Base-by-base conservation (phyloP, 2,888 invertebrate genomes). In the Athalia cordata region DNA sequence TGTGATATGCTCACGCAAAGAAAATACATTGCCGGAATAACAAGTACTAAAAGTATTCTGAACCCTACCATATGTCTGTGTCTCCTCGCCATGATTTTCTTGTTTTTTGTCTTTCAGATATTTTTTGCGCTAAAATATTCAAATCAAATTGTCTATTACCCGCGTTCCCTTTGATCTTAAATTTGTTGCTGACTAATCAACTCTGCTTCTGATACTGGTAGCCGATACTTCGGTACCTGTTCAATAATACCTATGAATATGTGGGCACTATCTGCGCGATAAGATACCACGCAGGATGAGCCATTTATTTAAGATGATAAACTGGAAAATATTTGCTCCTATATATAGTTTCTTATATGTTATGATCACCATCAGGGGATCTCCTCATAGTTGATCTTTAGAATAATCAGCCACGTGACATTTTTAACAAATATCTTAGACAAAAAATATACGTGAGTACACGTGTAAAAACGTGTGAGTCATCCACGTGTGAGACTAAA, bases 11-110 rank as follows among this genome's bases (percentile, higher is more conserved):
- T 86, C 43, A 85, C 79, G 81, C 84, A 85, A 65, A 87, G 79
- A 77, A 84, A 85, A 76, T 89, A 89, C 80, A 87, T 82, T 29
- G 85, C 81, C 66, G 88, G 89, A 80, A 89, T 85, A 29, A 83
- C 84, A 72, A 88, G 82, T 29, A 87, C 86, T 50, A 87, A 81
- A 59, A 87, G 78, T 82, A 89, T 86, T 78, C 87, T 85, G 74
- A 83, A 86, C 55, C 87, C 87, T 50, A 87, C 81, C 83, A 84
- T 85, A 79, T 85, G 85, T 55, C 83, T 85, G 77, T 86, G 85
- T 80, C 85, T 84, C 80, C 83, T 86, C 50, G 85, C 85, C 89
- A 89, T 89, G 29, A 29, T 29, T 29, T 29, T 29, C 29, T 29
- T 2, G 29, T 29, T 29, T 29, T 29, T 29, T 0, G 29, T 0